Evolutionary conservation across 1,140 invertebrate species (phyloP), one percentile per base, ranked within the genome.

Genomic region (Trinorchestia longiramus): DNA sequence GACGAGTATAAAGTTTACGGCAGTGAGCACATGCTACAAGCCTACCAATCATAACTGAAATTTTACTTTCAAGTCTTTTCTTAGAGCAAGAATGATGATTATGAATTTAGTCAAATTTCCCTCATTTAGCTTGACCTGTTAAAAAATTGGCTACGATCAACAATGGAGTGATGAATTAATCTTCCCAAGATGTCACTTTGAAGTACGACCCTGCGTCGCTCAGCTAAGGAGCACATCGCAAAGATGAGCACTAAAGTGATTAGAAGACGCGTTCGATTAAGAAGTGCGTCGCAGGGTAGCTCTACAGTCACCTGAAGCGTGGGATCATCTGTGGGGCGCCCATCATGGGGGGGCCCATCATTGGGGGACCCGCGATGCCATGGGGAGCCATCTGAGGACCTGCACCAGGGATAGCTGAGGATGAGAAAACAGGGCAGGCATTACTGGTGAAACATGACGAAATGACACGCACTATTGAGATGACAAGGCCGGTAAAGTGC

Each of bases 371-470:
- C 4, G 92, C 43, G 92, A 94, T 94, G 92, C 92, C 92, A 94
- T 43, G 92, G 43, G 41, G 92, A 44, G 8, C 92, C 92, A 94
- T 94, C 92, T 94, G 92, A 28, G 92, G 92, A 94, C 92, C 77
- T 88, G 95, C 95, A 44, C 77, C 95, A 88, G 43, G 41, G 8
- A 44, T 95, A 43, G 95, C 77, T 88, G 41, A 95, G 43, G 87
- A 90, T 95, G 87, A 95, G 95, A 95, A 95, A 87, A 95, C 88
- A 90, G 88, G 92, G 92, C 92, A 94, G 92, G 92, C 92, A 94
- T 94, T 94, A 94, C 92, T 94, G 8, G 92, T 94, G 40, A 45
- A 94, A 94, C 92, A 94, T 40, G 44, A 94, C 43, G 40, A 94
- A 45, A 44, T 47, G 43, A 94, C 92, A 94, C 92, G 44, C 88